Evolutionary conservation across 1,140 invertebrate genomes (phyloP), one percentile per base, ranked within the genome.

Genomic region (Lepidurus arcticus): DNA sequence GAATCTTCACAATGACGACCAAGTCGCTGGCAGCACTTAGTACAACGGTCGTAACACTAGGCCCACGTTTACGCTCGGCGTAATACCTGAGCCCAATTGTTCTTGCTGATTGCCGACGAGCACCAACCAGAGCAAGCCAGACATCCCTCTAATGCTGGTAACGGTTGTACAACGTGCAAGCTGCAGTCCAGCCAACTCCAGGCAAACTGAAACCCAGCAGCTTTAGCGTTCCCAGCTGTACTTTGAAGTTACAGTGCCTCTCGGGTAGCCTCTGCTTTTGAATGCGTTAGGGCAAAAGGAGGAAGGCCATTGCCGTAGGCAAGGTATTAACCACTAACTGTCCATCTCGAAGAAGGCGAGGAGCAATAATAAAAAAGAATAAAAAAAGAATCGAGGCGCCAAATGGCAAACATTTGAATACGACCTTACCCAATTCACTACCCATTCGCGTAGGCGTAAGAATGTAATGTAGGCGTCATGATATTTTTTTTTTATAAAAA

Each of bases 251-350:
- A n/a, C 21, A 65, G 53, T 65, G 6, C 53, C 53, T 21, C 21
- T 65, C 53, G 13, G 53, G 53, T 13, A 65, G 16, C 53, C 53
- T 65, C 53, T 65, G 53, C 53, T 65, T 65, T 65, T 65, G 53
- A 65, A 65, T 65, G 53, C 21, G 53, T 65, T 65, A 65, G 53
- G 53, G 53, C 53, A 21, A 65, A 65, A 65, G 53, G 53, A 65
- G 53, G 53, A 65, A 65, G 53, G 53, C 53, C 53, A 65, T 65
- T 65, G 53, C 53, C 53, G n/a, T 21, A 65, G 53, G 53, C 53
- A 65, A 65, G 53, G 53, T 65, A 65, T 65, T 65, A 65, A 16
- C 53, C 53, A 65, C 9, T 65, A 65, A 65, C 53, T 65, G 53
- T 65, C 53, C 53, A 16, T 65, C 13, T 65, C 53, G 21, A 65